Evolutionary conservation across 2,113 vertebrate species (phyloP).

Genomic region (Mionectes macconnelli): DNA sequence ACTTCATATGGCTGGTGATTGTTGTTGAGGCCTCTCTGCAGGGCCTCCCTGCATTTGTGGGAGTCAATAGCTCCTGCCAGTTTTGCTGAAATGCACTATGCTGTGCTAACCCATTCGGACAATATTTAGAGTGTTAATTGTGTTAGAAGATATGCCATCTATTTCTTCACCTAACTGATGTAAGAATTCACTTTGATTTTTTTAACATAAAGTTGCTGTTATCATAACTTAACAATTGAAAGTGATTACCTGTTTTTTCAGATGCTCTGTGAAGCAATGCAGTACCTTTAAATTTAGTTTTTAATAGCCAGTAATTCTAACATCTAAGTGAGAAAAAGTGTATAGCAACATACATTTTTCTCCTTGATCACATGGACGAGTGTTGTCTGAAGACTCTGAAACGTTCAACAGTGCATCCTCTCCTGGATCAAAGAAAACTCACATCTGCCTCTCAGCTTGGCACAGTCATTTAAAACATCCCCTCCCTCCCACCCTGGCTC

Average conservation of each 20-base stretch:
- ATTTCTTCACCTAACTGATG: neutral
- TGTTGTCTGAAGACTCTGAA: constrained; percentile 46
- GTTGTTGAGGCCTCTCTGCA: neutral
- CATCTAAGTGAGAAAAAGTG: constrained; percentile 59
- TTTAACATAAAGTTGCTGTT: neutral
- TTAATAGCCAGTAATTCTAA: constrained; percentile 62
- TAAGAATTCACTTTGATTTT: neutral
- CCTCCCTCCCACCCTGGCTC: neutral
- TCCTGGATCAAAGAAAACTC: constrained; percentile 54
- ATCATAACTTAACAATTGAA: constrained; percentile 40
- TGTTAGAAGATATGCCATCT: constrained; percentile 30
- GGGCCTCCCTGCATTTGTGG: neutral
- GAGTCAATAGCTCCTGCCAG: neutral
- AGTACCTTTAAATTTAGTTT: constrained; percentile 50
- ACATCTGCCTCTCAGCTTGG: constrained; percentile 62
- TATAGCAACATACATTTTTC: constrained; percentile 19
- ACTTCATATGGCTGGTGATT: neutral
- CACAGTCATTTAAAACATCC: constrained; percentile 24
- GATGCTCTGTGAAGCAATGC: constrained; percentile 35
- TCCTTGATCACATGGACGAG: constrained; percentile 45
- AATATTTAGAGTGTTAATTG: constrained; percentile 34
- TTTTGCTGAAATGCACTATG: constrained; percentile 18
- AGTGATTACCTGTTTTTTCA: constrained; percentile 53
- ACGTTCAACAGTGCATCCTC: constrained; percentile 21
- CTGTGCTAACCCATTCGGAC: constrained; percentile 42